A percentile compares a stretch with the other conserved stretches of the same genome.
Conservation (phyloP, 2,888 invertebrate species). For the Cataglyphis livida region DNA sequence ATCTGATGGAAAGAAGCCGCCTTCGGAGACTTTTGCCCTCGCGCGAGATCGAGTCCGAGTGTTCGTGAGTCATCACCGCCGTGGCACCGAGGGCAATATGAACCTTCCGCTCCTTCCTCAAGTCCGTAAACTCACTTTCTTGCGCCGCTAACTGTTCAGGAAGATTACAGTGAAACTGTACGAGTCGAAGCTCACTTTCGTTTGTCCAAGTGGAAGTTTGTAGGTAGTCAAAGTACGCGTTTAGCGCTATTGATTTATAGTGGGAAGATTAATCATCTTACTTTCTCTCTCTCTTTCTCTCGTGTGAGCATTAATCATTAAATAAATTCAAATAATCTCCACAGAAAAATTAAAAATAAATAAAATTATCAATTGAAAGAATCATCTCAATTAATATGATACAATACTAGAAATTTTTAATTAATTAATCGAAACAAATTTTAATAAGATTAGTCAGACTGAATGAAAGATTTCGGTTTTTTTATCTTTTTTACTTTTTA, state of each 20-base stretch:
- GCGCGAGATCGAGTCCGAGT: constrained; percentile 58
- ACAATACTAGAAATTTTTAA: not conserved
- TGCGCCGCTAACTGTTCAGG: constrained; percentile 60
- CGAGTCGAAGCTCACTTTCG: constrained; percentile 48
- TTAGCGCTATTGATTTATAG: constrained; percentile 21
- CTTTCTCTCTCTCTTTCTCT: not conserved
- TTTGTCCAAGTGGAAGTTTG: constrained; percentile 34
- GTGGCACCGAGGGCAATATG: constrained; percentile 55
- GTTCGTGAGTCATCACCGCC: constrained; percentile 59
- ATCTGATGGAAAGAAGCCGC: constrained; percentile 81
- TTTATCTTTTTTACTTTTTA: not conserved
- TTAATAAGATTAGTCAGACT: not conserved
- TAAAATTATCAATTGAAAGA: not conserved
- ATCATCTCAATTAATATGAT: not conserved
- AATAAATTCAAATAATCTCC: not conserved
- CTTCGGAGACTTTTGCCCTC: constrained; percentile 64
- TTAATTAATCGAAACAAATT: not conserved
- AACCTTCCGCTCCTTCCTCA: constrained; percentile 39
- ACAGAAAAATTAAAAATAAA: not conserved
- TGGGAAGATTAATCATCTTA: not conserved
- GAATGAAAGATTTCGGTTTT: not conserved
- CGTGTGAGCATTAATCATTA: not conserved
- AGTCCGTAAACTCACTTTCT: constrained; percentile 65
- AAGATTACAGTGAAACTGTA: constrained; percentile 56
- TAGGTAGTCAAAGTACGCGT: constrained; percentile 3